Conservation (phyloP, 1,140 invertebrate genomes). For the Cotesia chilonis region DNA sequence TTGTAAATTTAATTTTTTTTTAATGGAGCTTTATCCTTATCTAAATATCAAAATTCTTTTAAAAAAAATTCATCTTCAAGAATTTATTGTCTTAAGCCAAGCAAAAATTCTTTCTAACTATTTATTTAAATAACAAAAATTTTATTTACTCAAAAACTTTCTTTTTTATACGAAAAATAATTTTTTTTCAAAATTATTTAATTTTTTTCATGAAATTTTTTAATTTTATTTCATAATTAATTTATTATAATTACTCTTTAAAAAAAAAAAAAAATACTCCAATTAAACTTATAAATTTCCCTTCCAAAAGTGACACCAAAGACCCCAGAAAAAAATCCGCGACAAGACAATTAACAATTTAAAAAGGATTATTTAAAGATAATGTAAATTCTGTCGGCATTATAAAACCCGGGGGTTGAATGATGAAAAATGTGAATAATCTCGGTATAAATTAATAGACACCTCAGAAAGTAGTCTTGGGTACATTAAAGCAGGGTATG, state of each 20-base stretch:
- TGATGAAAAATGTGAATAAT: slow-evolving; percentile 58
- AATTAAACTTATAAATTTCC: background rate
- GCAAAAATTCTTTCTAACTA: too few species aligned
- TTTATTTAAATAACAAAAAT: too few species aligned
- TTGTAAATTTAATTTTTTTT: too few species aligned
- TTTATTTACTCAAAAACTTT: too few species aligned
- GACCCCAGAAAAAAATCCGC: background rate
- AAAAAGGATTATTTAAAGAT: slow-evolving; percentile 20
- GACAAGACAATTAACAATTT: background rate
- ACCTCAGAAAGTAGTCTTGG: slow-evolving; percentile 29
- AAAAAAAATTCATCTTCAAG: too few species aligned
- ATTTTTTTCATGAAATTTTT: too few species aligned
- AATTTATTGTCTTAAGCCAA: too few species aligned
- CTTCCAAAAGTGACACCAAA: background rate
- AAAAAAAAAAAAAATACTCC: slow-evolving; percentile 5
- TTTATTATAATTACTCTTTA: background rate
- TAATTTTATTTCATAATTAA: too few species aligned
- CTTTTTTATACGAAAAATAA: background rate
- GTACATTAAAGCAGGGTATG: slow-evolving; percentile 14
- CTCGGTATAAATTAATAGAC: slow-evolving; percentile 61
- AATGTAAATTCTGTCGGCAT: slow-evolving; percentile 22
- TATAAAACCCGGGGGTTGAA: slow-evolving; percentile 20
- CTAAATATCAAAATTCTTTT: too few species aligned
- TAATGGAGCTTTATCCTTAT: too few species aligned
- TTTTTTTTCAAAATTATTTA: background rate